phyloP scores from a whole-genome alignment of 2,797 vertebrate genomes.

The Sternotherus odoratus region DNA sequence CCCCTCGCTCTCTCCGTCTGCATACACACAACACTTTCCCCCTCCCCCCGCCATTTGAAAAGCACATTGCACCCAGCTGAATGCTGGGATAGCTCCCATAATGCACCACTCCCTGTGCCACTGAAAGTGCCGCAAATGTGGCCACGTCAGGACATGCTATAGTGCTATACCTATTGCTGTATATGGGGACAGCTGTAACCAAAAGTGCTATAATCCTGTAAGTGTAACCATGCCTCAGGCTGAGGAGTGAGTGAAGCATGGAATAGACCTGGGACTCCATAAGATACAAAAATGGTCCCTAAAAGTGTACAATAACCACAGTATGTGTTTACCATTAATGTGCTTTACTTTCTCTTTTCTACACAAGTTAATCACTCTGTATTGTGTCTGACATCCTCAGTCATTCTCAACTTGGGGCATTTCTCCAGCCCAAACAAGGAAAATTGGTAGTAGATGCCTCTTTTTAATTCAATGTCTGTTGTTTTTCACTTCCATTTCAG shows the following conservation, averaged over 20 bases:
- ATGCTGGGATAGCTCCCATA: too few relatives aligned
- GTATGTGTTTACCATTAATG: not conserved
- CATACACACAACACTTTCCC: too few relatives aligned
- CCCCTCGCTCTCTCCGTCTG: too few relatives aligned
- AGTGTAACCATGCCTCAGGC: not conserved
- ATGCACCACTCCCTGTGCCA: too few relatives aligned
- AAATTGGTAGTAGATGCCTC: not conserved
- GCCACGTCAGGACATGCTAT: too few relatives aligned
- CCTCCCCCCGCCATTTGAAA: too few relatives aligned
- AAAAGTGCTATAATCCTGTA: too few relatives aligned
- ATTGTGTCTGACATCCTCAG: not conserved
- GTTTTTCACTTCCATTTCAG: not conserved
- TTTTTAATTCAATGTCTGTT: not conserved
- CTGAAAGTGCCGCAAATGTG: too few relatives aligned
- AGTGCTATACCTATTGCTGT: too few relatives aligned
- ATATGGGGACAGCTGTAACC: too few relatives aligned
- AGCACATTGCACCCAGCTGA: too few relatives aligned
- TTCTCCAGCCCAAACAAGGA: not conserved
- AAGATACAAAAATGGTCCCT: not conserved
- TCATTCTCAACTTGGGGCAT: accelerated
- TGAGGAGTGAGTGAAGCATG: not conserved
- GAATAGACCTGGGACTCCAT: not conserved
- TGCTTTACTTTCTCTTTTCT: not conserved
- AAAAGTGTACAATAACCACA: not conserved
- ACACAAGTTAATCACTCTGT: not conserved